These are phyloP conservation scores for Hybognathus amarus DNA, from an alignment of 2,797 vertebrate genomes.

Conservation along the genomic window DNA sequence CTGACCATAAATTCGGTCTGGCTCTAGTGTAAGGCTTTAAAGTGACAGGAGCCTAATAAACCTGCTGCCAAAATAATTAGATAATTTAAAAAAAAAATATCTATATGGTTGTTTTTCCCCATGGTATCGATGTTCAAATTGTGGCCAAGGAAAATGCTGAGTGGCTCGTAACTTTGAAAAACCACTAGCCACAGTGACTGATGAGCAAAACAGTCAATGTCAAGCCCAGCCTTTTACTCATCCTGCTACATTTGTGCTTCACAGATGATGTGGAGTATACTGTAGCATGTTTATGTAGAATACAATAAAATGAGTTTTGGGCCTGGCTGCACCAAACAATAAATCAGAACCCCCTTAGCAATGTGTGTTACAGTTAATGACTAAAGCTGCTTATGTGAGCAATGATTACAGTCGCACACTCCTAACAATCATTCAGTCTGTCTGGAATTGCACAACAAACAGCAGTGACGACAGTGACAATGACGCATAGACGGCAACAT, in stretches of 20 bases:
- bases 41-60: too few relatives aligned
- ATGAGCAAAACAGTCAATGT: background rate
- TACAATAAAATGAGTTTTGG: background rate
- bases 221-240: background rate
- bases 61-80: too few relatives aligned
- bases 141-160: too few relatives aligned
- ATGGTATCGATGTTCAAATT: too few relatives aligned
- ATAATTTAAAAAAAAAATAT: too few relatives aligned
- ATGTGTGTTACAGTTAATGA: background rate
- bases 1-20: too few relatives aligned
- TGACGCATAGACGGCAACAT: slow-evolving; percentile 11
- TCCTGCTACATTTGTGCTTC: background rate
- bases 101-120: too few relatives aligned
- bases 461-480: background rate
- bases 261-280: background rate
- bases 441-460: slow-evolving; percentile 5
- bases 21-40: too few relatives aligned
- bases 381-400: slow-evolving; percentile 3
- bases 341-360: too few relatives aligned
- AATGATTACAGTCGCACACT: slow-evolving; percentile 1
- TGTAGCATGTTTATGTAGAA: background rate
- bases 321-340: background rate
- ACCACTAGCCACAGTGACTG: background rate
- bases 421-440: slow-evolving; percentile 5
- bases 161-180: background rate